Conservation (phyloP, 2,113 vertebrate species). For the Choloepus hoffmanni region DNA sequence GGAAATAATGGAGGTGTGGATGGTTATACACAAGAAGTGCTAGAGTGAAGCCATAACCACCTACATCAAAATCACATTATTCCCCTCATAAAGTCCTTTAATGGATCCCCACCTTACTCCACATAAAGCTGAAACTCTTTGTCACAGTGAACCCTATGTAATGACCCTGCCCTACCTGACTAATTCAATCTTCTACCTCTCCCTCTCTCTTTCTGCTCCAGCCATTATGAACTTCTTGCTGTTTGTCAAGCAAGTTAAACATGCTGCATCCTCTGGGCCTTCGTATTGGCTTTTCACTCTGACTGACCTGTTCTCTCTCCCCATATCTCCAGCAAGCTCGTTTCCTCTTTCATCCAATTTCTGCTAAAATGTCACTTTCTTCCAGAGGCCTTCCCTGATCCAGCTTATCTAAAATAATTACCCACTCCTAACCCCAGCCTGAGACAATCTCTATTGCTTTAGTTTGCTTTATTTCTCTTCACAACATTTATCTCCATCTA, state of each 20-base stretch:
- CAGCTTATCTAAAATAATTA: neutral
- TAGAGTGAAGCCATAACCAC: neutral
- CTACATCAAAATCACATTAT: neutral
- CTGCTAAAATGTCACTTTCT: neutral
- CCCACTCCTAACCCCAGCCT: neutral
- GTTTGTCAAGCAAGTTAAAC: neutral
- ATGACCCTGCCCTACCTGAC: neutral
- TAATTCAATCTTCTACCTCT: neutral
- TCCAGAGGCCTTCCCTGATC: neutral
- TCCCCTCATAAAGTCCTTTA: neutral
- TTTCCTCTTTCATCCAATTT: neutral
- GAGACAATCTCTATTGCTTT: neutral
- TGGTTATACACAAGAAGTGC: neutral
- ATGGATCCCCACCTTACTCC: neutral
- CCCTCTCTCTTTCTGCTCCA: neutral
- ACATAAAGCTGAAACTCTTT: neutral
- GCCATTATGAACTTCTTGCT: neutral
- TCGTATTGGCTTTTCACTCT: fast-evolving
- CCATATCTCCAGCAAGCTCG: neutral
- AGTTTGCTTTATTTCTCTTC: neutral
- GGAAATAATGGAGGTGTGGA: neutral
- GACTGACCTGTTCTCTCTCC: neutral
- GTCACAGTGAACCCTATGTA: too few relatives aligned
- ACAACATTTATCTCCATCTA: neutral
- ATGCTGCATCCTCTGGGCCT: neutral